Evolutionary conservation across 2,113 vertebrate genomes (phyloP).

Genomic region (Gallinago jamesoni): DNA sequence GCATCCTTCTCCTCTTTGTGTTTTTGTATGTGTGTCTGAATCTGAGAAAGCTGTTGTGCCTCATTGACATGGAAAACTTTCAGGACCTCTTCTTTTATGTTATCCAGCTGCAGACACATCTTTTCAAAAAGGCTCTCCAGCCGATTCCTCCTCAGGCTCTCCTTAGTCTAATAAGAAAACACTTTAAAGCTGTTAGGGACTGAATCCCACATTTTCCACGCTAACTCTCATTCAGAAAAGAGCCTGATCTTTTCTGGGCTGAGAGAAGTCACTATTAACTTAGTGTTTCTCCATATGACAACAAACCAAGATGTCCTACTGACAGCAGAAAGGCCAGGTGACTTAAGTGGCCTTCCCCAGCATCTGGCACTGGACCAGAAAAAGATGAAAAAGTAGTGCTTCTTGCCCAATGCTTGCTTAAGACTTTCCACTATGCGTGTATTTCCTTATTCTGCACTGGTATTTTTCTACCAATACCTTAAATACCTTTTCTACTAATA

Average conservation of each 20-base stretch:
- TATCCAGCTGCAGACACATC: not conserved
- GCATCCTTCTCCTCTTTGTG: not conserved
- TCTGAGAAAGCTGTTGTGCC: not conserved
- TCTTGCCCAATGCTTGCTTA: not conserved
- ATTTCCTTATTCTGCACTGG: not conserved
- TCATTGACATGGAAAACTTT: not conserved
- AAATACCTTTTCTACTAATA: not conserved
- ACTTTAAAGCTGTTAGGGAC: not conserved
- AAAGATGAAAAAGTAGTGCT: not conserved
- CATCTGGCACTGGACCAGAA: not conserved
- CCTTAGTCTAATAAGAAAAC: not conserved
- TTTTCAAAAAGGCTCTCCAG: not conserved
- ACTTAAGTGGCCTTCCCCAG: not conserved
- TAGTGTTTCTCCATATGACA: not conserved
- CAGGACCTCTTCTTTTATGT: not conserved
- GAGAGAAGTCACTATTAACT: not conserved
- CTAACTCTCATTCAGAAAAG: not conserved
- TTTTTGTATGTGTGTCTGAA: not conserved
- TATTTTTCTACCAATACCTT: not conserved
- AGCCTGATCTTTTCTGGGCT: not conserved
- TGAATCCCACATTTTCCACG: not conserved
- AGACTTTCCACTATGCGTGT: not conserved
- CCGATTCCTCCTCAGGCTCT: rapidly evolving
- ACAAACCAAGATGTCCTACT: not conserved
- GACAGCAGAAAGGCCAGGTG: not conserved